Base-by-base conservation (phyloP, 2,888 invertebrate genomes). In the Ceriagrion tenellum region DNA sequence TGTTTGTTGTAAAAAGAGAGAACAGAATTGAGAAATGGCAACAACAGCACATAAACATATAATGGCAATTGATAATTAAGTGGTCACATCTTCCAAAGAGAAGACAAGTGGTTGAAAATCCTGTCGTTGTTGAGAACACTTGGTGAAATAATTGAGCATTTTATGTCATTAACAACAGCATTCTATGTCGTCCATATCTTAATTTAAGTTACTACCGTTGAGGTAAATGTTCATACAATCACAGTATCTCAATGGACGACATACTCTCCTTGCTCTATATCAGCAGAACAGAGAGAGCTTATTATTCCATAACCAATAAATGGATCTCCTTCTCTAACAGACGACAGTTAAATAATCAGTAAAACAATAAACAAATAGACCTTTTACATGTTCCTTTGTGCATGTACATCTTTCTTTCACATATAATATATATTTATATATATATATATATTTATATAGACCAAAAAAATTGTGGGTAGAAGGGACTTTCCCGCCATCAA, bases 71-170 rank as follows among this genome's bases (percentile, higher is more conserved):
- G 88, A 47, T 88, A 90, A 63, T 93, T 35, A 95, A 55, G 95
- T 95, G 93, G 93, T 93, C 74, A 47, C 23, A 69, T 69, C 74
- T 74, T 93, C 93, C n/a, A 47, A 40, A n/a, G 47, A 47, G 93
- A 93, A 93, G 93, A 93, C 63, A 93, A 93, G 47, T 69, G 93
- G 55, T 47, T 93, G 74, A 93, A 63, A 93, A 93, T 69, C 40
- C 93, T 93, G 95, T 95, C 88, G 89, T 95, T 88, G 56, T 95
- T 95, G 95, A 95, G 95, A 95, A 95, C 95, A 95, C 95, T 95
- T 95, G 95, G 91, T 95, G 95, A 95, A 95, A 89, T 81, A 93
- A 95, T 95, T 95, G 95, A 95, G 95, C 95, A 95, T 89, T 95
- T 95, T 81, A 55, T 95, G 91, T 90, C 93, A 93, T 69, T 23